Base-by-base conservation (phyloP, 2,113 vertebrate species). In the Scomber scombrus region DNA sequence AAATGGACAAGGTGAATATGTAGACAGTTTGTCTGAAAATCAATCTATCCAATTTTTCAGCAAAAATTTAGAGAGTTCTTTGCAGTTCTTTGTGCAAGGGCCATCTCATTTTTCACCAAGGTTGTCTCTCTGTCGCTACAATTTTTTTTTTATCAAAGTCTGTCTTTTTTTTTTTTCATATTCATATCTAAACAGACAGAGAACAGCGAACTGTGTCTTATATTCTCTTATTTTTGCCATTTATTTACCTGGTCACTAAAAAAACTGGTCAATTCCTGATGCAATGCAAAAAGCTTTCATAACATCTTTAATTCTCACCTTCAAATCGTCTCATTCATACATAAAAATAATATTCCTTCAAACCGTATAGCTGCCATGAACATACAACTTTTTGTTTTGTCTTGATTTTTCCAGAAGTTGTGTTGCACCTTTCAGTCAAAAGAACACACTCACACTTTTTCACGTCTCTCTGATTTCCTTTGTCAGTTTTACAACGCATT, bases 1-100 rank as follows among this genome's bases (percentile, higher is more conserved):
- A 92, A 14, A 94, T 98, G 62, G 95, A 97, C 80, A 91, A 96
- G 96, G 97, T 97, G 79, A 93, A 55, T 73, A 40, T 40, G 1
- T 1, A 40, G n/a, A 45, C 2, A 23, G 23, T 29, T 52, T 61
- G 8, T 29, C 58, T 65, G 21, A 29, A n/a, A 65, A 19, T 51
- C 11, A 46, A 31, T 47, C 18, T 5, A 46, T 29, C 4, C 29
- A 26, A 4, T 14, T 49, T 18, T 26, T 11, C 23, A 70, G 46
- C 8, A 9, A 71, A 5, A 29, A 23, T 23, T 58, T 49, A 16
- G 5, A 15, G 31, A 49, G 29, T 3, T 34, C 56, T 56, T 52
- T 16, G 11, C n/a, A 19, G 2, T 57, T 57, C 14, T 43, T 0
- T 73, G 5, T 23, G 13, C 14, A 18, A 14, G 1, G 11, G 6